Evolutionary conservation across 2,888 invertebrate species (phyloP).

Genomic region (Homarus gammarus): DNA sequence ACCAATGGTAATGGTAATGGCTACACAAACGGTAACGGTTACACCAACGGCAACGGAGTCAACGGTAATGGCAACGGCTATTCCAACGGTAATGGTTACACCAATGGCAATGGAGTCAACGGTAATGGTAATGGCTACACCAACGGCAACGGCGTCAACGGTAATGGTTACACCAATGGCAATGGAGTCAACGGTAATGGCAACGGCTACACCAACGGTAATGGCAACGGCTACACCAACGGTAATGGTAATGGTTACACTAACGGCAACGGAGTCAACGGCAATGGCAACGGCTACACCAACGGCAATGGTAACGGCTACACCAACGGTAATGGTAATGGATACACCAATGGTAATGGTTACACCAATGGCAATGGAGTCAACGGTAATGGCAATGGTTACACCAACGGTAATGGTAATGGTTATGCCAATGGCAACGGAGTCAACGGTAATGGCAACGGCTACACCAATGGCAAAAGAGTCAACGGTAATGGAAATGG

Average conservation of each 20-base stretch:
- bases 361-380: background rate
- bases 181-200: background rate
- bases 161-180: background rate
- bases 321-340: background rate
- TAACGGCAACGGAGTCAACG: background rate
- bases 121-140: background rate
- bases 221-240: background rate
- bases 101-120: background rate
- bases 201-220: background rate
- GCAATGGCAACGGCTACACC: background rate
- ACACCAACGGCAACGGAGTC: background rate
- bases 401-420: no score
- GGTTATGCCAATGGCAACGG: no score
- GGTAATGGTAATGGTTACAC: background rate
- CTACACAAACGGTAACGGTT: background rate
- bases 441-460: no score
- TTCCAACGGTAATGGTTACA: background rate
- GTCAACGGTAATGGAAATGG: no score
- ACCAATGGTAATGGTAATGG: background rate
- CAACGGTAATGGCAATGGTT: no score
- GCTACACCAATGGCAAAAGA: no score
- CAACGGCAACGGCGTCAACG: background rate
- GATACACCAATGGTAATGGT: background rate
- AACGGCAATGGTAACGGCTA: background rate
- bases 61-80: background rate